Conservation (phyloP, 2,797 vertebrate species). For the Propithecus deckenii region DNA sequence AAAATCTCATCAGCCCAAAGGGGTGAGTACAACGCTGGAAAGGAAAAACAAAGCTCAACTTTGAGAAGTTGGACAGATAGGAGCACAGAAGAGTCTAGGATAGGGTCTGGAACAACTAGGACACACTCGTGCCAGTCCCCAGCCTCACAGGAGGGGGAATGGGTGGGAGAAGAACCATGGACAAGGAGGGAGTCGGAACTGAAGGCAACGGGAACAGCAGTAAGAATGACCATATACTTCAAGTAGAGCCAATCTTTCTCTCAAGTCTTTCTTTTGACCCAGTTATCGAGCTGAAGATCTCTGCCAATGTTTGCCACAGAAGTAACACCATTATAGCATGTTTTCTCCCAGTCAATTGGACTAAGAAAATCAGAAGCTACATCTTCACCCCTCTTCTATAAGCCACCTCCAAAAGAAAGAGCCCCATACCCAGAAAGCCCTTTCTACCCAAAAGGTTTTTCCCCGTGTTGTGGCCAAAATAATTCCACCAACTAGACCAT, state of each 20-base stretch:
- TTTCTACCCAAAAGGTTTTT: neutral
- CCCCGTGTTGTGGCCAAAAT: neutral
- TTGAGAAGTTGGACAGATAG: neutral
- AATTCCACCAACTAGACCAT: neutral
- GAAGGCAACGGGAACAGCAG: neutral
- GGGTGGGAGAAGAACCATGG: neutral
- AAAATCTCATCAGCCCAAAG: neutral
- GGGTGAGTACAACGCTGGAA: neutral
- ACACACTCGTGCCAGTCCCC: neutral
- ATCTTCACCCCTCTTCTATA: neutral
- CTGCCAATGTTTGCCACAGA: slow-evolving; percentile 27
- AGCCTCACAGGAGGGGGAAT: neutral
- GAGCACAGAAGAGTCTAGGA: neutral
- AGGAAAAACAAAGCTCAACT: neutral
- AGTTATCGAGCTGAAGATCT: neutral
- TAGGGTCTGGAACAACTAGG: neutral
- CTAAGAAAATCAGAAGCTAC: neutral
- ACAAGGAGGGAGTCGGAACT: neutral
- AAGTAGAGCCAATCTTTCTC: neutral
- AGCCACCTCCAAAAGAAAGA: neutral
- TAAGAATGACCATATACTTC: neutral
- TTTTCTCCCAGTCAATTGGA: neutral
- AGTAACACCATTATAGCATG: neutral
- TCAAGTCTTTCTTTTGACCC: neutral
- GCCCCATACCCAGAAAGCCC: neutral